Conservation (phyloP, 2,888 invertebrate genomes). For the Cerceris ruficornis region DNA sequence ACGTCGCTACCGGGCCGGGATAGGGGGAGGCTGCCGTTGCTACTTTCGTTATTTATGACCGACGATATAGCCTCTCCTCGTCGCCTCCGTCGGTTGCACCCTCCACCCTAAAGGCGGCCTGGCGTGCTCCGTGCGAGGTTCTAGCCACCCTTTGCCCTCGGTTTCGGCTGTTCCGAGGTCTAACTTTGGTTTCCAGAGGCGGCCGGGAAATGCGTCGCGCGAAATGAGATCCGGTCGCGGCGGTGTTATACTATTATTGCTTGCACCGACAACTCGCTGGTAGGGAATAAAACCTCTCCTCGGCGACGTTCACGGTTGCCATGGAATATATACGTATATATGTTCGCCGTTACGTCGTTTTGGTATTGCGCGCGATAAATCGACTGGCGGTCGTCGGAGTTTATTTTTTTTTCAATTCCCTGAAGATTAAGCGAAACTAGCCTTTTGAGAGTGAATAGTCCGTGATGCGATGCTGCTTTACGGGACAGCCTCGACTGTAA, state of each 20-base stretch:
- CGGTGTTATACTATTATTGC: constrained; percentile 64
- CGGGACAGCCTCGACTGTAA: too few relatives aligned
- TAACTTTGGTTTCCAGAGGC: constrained; percentile 58
- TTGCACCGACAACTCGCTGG: constrained; percentile 38
- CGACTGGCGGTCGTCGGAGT: constrained; percentile 2
- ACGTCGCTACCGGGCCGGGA: constrained; percentile 24
- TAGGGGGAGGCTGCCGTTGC: constrained; percentile 67
- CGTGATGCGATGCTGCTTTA: constrained; percentile 1
- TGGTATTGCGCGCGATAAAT: constrained; percentile 16
- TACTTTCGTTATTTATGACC: constrained; percentile 75
- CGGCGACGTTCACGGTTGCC: constrained; percentile 5
- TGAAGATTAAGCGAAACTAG: background rate
- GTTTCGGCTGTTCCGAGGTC: constrained; percentile 53
- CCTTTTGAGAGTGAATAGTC: background rate
- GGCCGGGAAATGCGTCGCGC: constrained; percentile 41
- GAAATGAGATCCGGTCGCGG: constrained; percentile 58
- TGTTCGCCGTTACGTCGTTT: background rate
- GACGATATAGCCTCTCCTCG: constrained; percentile 68
- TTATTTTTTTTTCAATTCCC: background rate
- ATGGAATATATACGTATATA: background rate
- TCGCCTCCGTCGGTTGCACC: constrained; percentile 59
- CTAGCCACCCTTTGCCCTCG: constrained; percentile 36
- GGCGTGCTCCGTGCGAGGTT: constrained; percentile 5
- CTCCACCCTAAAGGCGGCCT: constrained; percentile 37
- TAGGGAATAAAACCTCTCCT: constrained; percentile 36